These are phyloP conservation scores for Artibeus lituratus DNA, from an alignment of 2,797 vertebrate species.

Conservation along the genomic window DNA sequence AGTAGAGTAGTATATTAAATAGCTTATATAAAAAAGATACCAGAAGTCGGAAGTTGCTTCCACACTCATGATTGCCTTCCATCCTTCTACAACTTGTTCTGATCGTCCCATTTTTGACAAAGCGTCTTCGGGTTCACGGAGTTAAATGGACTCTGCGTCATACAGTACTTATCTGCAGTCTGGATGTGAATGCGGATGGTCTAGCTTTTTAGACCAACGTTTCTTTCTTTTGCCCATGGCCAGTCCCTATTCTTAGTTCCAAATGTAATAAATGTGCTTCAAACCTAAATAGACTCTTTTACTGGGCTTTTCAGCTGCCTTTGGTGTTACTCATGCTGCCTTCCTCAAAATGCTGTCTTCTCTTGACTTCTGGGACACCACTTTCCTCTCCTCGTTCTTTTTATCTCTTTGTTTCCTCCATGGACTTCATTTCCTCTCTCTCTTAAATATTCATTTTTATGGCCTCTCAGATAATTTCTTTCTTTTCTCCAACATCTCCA, in stretches of 20 bases:
- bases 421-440: neutral
- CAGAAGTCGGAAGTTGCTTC: neutral
- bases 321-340: neutral
- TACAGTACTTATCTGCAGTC: neutral
- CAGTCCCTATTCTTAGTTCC: neutral
- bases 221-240: neutral
- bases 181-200: neutral
- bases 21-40: neutral
- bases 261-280: neutral
- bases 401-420: neutral
- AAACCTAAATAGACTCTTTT: constrained; percentile 15
- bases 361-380: neutral
- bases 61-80: neutral
- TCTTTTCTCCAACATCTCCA: neutral
- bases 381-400: constrained; percentile 24
- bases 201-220: neutral
- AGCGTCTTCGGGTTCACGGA: neutral
- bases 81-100: neutral
- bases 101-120: neutral
- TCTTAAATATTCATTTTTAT: constrained; percentile 38
- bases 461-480: neutral
- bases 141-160: neutral
- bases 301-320: neutral
- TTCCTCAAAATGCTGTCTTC: neutral
- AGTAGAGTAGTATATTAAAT: neutral